Evolutionary conservation across 2,113 vertebrate genomes (phyloP).

Genomic region (Bettongia penicillata): DNA sequence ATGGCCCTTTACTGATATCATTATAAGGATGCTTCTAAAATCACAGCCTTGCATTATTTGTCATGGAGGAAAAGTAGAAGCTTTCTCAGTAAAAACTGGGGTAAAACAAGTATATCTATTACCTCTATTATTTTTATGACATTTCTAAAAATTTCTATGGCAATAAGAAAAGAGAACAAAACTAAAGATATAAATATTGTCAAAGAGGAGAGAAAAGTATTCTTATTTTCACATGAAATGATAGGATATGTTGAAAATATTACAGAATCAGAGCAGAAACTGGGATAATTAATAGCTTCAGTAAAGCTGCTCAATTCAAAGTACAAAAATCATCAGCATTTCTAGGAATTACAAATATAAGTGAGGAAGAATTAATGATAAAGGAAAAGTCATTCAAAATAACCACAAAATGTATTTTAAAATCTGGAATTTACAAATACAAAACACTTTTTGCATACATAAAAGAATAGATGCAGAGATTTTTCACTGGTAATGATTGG

Average conservation of each 20-base stretch:
- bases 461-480: neutral
- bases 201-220: neutral
- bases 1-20: neutral
- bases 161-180: neutral
- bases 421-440: neutral
- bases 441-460: neutral
- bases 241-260: neutral
- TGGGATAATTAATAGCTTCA: neutral
- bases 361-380: neutral
- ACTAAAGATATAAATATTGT: neutral
- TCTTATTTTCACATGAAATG: neutral
- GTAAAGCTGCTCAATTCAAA: neutral
- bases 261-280: neutral
- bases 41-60: neutral
- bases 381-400: neutral
- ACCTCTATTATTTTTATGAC: neutral
- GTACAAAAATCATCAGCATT: neutral
- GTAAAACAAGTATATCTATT: neutral
- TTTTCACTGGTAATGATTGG: neutral
- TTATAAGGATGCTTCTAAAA: neutral
- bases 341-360: neutral
- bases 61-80: neutral
- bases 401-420: neutral
- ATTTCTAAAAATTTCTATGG: neutral
- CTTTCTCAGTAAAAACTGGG: neutral